phyloP scores from a whole-genome alignment of 2,113 vertebrate genomes.

The Orycteropus afer region DNA sequence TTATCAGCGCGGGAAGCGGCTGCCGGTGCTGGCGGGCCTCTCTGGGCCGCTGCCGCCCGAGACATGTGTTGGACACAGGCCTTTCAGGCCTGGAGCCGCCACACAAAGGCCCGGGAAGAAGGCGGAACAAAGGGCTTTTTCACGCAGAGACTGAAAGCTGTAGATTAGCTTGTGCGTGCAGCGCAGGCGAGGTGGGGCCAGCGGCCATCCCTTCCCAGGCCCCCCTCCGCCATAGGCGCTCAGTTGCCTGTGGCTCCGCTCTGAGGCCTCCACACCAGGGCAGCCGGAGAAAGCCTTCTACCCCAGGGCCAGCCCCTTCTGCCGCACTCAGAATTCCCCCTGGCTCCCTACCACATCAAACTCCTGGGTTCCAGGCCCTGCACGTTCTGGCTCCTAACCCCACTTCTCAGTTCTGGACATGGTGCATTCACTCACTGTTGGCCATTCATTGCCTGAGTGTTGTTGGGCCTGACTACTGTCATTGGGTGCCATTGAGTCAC shows the following conservation, averaged over 20 bases:
- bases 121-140: constrained; percentile 86
- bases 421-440: background rate
- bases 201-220: background rate
- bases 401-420: no score
- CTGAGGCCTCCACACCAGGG: background rate
- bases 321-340: background rate
- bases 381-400: fast-evolving
- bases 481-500: background rate
- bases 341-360: background rate
- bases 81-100: constrained; percentile 81
- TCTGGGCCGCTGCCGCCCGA: constrained; percentile 72
- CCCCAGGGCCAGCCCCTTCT: background rate
- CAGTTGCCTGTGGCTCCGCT: background rate
- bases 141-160: constrained; percentile 81
- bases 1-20: constrained; percentile 84
- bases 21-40: constrained; percentile 77
- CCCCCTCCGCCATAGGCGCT: background rate
- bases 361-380: background rate
- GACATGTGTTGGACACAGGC: constrained; percentile 86
- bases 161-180: constrained; percentile 71
- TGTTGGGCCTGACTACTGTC: background rate
- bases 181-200: constrained; percentile 34
- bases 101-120: constrained; percentile 83
- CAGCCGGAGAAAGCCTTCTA: background rate
- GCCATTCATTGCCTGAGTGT: background rate